Base-by-base conservation (phyloP, 2,888 invertebrate genomes). In the Tipula unca region DNA sequence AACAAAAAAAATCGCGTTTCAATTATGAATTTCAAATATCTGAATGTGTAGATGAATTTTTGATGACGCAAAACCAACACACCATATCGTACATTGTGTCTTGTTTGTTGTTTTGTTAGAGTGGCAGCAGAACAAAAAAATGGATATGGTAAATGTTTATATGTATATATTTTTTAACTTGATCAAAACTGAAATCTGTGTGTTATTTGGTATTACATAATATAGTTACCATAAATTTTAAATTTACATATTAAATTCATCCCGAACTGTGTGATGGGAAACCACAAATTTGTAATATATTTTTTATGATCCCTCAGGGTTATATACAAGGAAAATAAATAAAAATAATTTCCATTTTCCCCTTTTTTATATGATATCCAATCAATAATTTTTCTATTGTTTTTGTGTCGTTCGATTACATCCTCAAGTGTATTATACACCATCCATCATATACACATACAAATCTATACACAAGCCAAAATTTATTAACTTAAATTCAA, bases 321-420 rank as follows among this genome's bases (percentile, higher is more conserved):
- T 48, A 17, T 17, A 69, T 25, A 69, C 20, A 69, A 69, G 69
- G 69, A 25, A 69, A 69, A 54, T 54, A 54, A 20, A 54, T 17
- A 13, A 39, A 32, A 32, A 48, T 48, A 48, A 48, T 48, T 48
- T 48, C 13, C 20, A 69, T 69, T 69, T 69, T 69, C 10, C 69
- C 25, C 69, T 25, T 69, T 69, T 1, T 25, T 25, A 25, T 25
- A 8, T 25, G 3, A 13, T 8, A 69, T 25, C 25, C 25, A 69
- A 69, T 69, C 69, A 69, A 69, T 69, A 69, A 69, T 10, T 69
- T 69, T 69, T 69, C 69, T 69, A 69, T 69, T 69, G 69, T 69
- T 69, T 69, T 69, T 13, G 10, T 69, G 69, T 69, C 69, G 69
- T 69, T 69, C 69, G 69, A 69, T 69, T 69, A 69, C 20, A 69